These are phyloP conservation scores for Cataglyphis hispanica DNA, from an alignment of 1,140 invertebrate species.

Conservation along the genomic window DNA sequence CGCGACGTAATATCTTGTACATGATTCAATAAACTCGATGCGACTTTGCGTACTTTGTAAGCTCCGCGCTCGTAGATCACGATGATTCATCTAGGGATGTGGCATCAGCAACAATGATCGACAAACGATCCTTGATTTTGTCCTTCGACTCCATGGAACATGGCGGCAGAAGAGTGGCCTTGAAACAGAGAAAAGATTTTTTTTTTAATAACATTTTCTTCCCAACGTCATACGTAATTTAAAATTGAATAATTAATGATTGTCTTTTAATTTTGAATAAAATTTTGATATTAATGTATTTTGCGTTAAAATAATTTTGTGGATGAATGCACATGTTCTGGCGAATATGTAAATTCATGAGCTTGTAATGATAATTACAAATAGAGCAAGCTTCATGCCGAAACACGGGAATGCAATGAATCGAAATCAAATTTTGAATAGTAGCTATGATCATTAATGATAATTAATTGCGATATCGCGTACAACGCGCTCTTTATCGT, in stretches of 20 bases:
- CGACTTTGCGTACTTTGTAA: background rate
- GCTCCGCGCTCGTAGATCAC: background rate
- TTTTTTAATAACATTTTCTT: background rate
- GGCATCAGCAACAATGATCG: conserved; percentile 34
- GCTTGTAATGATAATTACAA: background rate
- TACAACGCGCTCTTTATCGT: conserved; percentile 22
- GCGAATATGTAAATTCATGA: conserved; percentile 22
- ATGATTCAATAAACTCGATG: conserved; percentile 68
- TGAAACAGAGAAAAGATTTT: background rate
- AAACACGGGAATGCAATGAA: background rate
- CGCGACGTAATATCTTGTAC: conserved; percentile 85
- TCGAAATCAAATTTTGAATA: conserved; percentile 46
- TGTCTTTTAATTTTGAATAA: background rate
- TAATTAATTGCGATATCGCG: conserved; percentile 47
- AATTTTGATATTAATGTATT: background rate
- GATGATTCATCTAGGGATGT: conserved; percentile 68
- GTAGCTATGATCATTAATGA: conserved; percentile 40
- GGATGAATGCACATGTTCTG: too few relatives aligned
- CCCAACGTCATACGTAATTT: background rate
- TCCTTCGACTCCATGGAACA: conserved; percentile 68
- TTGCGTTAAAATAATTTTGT: conserved; percentile 23
- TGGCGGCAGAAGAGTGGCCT: conserved; percentile 9
- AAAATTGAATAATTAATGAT: background rate
- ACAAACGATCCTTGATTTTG: conserved; percentile 52
- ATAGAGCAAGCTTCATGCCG: background rate